Conservation (phyloP, 1,140 invertebrate species). For the Panulirus ornatus region DNA sequence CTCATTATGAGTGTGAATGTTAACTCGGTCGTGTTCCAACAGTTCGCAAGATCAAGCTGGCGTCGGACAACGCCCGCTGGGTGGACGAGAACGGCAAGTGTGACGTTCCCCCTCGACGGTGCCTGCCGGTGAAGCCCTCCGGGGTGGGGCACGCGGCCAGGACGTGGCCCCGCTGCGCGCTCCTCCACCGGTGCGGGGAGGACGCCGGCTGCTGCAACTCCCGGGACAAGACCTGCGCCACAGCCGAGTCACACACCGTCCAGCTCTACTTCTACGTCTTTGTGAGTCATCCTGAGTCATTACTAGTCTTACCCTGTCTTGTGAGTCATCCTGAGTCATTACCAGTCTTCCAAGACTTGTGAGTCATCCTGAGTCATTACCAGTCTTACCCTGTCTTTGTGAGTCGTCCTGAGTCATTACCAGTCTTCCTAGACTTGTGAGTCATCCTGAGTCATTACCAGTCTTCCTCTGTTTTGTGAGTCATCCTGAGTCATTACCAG, state of each 20-base stretch:
- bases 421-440: no score
- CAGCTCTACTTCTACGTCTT: constrained; percentile 51
- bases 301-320: no score
- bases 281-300: background rate
- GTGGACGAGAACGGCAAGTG: constrained; percentile 38
- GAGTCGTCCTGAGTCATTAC: no score
- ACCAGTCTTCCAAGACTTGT: no score
- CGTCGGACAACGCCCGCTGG: constrained; percentile 23
- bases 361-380: no score
- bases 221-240: background rate
- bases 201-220: constrained; percentile 52
- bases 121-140: background rate
- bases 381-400: no score
- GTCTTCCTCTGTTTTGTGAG: no score
- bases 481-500: no score
- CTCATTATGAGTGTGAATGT: no score
- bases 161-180: constrained; percentile 45
- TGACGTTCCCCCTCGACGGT: constrained; percentile 18
- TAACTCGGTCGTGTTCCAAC: no score
- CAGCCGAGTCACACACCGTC: constrained; percentile 28
- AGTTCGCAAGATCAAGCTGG: constrained; percentile 21
- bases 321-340: no score
- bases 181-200: constrained; percentile 38
- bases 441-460: no score
- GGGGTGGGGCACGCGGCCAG: background rate